Percentiles rank a stretch among this genome's conserved stretches.
Conservation (phyloP, 2,113 vertebrate species). For the Eclectus roratus region DNA sequence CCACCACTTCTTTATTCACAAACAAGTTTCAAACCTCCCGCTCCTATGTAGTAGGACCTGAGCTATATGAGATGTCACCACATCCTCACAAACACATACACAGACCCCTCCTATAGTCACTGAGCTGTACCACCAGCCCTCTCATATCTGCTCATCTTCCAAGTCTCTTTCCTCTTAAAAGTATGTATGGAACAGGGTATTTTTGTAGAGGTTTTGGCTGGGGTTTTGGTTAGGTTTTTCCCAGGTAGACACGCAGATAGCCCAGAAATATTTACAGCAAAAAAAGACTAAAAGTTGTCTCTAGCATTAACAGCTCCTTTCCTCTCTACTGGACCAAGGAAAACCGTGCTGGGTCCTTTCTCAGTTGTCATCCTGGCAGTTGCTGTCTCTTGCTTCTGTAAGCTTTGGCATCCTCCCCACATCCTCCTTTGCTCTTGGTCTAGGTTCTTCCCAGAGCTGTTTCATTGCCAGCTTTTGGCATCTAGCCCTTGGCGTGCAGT, state of each 20-base stretch:
- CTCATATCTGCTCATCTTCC: background rate
- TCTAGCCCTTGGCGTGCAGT: background rate
- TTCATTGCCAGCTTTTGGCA: background rate
- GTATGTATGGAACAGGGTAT: background rate
- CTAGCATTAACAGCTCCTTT: background rate
- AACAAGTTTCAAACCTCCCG: background rate
- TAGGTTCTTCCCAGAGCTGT: background rate
- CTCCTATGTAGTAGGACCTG: background rate
- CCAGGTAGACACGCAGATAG: background rate
- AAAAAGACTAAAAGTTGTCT: background rate
- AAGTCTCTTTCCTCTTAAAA: background rate
- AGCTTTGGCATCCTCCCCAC: background rate
- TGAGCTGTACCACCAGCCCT: background rate
- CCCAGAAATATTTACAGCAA: background rate
- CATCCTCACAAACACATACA: fast-evolving
- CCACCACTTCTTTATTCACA: background rate
- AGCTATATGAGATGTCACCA: background rate
- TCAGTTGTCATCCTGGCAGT: background rate
- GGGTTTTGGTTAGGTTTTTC: background rate
- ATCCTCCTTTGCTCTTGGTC: background rate
- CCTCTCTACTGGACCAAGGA: background rate
- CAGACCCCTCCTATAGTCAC: background rate
- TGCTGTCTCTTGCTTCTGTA: background rate
- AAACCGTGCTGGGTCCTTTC: background rate
- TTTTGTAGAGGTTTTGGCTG: background rate